A percentile compares a stretch with the other conserved stretches of the same genome.
These are phyloP conservation scores for Conomelus anceps DNA, from an alignment of 2,888 invertebrate genomes.

Conservation along the genomic window DNA sequence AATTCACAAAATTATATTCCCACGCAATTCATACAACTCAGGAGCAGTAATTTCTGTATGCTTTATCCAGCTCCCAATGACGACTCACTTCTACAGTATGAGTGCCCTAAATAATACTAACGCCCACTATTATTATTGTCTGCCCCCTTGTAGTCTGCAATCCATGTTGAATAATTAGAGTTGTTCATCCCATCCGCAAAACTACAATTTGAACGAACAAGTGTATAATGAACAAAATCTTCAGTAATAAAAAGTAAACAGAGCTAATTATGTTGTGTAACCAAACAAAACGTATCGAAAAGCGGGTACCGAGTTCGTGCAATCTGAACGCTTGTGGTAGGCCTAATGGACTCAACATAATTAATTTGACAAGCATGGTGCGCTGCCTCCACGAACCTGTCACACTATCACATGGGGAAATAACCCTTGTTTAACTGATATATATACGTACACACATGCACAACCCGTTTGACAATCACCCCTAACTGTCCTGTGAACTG, in stretches of 20 bases:
- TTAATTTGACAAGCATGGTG: neutral
- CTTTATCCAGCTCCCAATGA: neutral
- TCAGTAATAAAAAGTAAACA: neutral
- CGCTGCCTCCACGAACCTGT: too few relatives aligned
- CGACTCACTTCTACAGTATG: neutral
- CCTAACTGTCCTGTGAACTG: neutral
- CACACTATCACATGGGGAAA: neutral
- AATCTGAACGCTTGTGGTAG: neutral
- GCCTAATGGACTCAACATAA: neutral
- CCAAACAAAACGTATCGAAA: neutral
- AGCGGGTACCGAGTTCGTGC: neutral
- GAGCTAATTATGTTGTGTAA: neutral
- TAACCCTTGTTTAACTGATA: neutral
- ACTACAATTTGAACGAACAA: neutral
- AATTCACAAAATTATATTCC: neutral
- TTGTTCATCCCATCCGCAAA: neutral
- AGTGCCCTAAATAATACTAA: neutral
- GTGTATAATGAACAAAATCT: neutral
- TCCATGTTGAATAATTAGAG: neutral
- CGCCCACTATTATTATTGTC: neutral
- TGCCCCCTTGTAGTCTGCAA: neutral
- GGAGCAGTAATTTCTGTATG: neutral
- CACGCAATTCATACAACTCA: neutral
- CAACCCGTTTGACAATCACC: neutral
- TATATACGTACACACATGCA: neutral